Base-by-base conservation (phyloP, 1,140 invertebrate genomes). In the Drosophila baimaii region DNA sequence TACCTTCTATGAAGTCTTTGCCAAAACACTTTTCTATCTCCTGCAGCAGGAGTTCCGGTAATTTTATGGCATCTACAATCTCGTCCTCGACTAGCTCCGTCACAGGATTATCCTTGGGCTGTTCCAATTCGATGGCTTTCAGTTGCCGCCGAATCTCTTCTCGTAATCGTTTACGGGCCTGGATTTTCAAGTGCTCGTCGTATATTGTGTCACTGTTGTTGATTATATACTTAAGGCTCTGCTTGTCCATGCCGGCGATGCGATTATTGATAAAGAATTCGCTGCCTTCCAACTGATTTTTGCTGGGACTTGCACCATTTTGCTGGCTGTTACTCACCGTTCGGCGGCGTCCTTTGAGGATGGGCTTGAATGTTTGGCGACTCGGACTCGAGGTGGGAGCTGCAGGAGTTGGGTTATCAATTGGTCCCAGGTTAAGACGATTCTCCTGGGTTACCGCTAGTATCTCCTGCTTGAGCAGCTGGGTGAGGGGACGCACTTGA, bases 1-100 rank as follows among this genome's bases (percentile, higher is more conserved):
- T 44, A 15, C 43, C 39, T 1, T 19, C 39, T 49, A 49, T 41
- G 41, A 84, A 58, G 7, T 89, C 51, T 19, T 81, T 66, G 43
- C 90, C 84, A 9, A 91, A 84, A n/a, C 84, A 88, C 33, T 91
- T 78, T 58, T 79, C 76, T 33, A 91, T 91, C 49, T 91, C 88
- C 31, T 86, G 65, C 19, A 91, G 56, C 27, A 91, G 35, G 5
- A 76, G 9, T 19, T 76, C 61, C 9, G 90, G 90, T 44, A 91
- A 70, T 29, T 83, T 70, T 0, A 90, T 84, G 23, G 89, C 59
- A 51, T 91, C 90, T 8, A 91, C 89, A 43, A 84, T 84, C 43
- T 81, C 85, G 46, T 92, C 91, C 17, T 90, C 83, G 15, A 90
- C 49, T 8, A 86, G 63, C 2, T 84, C 58, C 3, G 12, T 62